A percentile compares a stretch with the other conserved stretches of the same genome.
These are phyloP conservation scores for Drosophila bifasciata DNA, from an alignment of 1,140 invertebrate genomes.

Conservation along the genomic window DNA sequence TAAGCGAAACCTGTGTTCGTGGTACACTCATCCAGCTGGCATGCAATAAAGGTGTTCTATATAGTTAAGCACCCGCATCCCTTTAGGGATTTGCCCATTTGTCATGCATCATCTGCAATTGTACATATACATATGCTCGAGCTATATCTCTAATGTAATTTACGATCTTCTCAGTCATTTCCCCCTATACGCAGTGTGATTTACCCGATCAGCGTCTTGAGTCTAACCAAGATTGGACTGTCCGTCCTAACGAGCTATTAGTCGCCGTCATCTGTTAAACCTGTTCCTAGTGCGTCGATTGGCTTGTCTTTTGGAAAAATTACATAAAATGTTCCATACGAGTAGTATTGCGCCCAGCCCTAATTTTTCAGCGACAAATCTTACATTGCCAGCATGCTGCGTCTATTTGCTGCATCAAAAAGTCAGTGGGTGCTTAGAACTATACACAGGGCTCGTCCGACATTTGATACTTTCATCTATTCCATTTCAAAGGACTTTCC, in stretches of 20 bases:
- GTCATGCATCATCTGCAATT: conserved; percentile 38
- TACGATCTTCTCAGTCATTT: too few species aligned
- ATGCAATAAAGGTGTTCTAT: conserved; percentile 18
- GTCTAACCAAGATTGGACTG: too few species aligned
- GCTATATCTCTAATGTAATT: too few species aligned
- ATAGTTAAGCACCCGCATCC: neutral
- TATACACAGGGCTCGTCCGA: conserved; percentile 32
- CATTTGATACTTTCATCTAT: conserved; percentile 58
- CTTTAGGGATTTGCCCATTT: conserved; percentile 32
- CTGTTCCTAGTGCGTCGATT: too few species aligned
- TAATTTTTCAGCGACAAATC: conserved; percentile 19
- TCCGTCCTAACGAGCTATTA: too few species aligned
- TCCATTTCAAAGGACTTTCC: conserved; percentile 42
- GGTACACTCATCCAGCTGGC: conserved; percentile 41
- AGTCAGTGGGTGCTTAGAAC: conserved; percentile 49
- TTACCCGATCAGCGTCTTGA: too few species aligned
- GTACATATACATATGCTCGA: neutral
- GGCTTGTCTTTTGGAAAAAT: too few species aligned
- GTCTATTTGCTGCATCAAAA: conserved; percentile 34
- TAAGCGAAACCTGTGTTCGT: neutral
- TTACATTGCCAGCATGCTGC: conserved; percentile 2
- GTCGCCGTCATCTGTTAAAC: too few species aligned
- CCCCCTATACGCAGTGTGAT: too few species aligned
- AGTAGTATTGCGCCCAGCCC: neutral
- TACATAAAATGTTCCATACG: neutral